Base-by-base conservation (phyloP, 2,888 invertebrate species). In the Bombyx huttoni region DNA sequence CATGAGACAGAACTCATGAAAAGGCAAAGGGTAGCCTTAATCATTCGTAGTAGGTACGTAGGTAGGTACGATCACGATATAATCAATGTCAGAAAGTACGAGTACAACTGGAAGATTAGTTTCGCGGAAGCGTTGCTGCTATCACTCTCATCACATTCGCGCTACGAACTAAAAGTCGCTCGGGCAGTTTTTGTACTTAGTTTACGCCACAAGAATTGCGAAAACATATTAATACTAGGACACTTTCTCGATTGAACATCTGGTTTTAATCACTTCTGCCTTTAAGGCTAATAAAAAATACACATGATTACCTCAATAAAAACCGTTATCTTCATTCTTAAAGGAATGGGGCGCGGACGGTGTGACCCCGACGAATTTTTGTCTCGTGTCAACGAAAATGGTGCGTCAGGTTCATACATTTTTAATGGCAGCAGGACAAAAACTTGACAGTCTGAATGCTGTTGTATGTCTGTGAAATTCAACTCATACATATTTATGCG, bases 401-500 rank as follows among this genome's bases (percentile, higher is more conserved):
- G 63, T 67, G 63, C 65, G 63, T 52, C 61, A 56, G 59, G 60
- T 71, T 76, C 76, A 81, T 80, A 68, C 75, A 82, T 85, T 75
- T 82, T 78, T 81, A 79, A 85, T 81, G 75, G 64, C 58, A 56
- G 60, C 58, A 68, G 61, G 68, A 75, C 77, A 85, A 86, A 85
- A 85, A 83, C 70, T 71, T 65, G 74, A 72, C 76, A 73, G 68
- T 76, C 78, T 75, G 73, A 78, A 78, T 74, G 77, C 72, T 71
- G 65, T 65, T 64, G 71, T 73, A 75, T 70, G 70, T 71, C 68
- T 72, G 65, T 67, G 67, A 70, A 70, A 68, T 71, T 73, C 72
- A 70, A 70, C 74, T 76, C 82, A 84, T 85, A 76, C 78, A 85
- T 85, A 85, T 84, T 80, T 77, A 84, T 81, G 75, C 61, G 67